Base-by-base conservation (phyloP, 2,888 invertebrate species). In the Brenthis ino region DNA sequence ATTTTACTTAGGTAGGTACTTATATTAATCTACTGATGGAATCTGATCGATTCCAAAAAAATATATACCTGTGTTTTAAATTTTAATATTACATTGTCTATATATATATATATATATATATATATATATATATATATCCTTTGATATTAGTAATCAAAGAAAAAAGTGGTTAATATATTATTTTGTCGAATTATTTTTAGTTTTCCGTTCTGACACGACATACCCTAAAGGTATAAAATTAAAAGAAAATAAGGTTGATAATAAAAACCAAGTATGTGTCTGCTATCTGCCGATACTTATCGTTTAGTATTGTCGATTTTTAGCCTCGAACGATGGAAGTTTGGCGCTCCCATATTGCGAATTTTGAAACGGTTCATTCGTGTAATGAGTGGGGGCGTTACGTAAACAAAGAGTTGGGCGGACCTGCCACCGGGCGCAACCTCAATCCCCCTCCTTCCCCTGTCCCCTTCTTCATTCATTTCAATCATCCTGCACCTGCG, bases 351-450 rank as follows among this genome's bases (percentile, higher is more conserved):
- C 37, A 75, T 64, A 66, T 76, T 71, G 77, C 77, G 64, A 74
- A 84, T 86, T 83, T 78, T 83, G 80, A 85, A 84, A 83, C 82
- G 79, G 80, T 81, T 80, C 73, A 74, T 80, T 83, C 77, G 76
- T 77, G 79, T 89, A 91, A 91, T 89, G 85, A 88, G 84, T 77
- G 85, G 84, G 89, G 92, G 91, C 90, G 92, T 89, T 86, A 85
- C 89, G 84, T 90, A 89, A 91, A 91, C 91, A 91, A 91, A 90
- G 89, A 87, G 86, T 82, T 89, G 91, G 92, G 92, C 91, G 92
- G 89, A 82, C 83, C 89, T 82, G 88, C 85, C 84, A 84, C 85
- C 77, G 86, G 85, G 85, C 84, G 79, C 86, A 87, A 82, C 88
- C 88, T 82, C 28, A 58, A 57, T 14, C 67, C 75, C 67, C 75